A percentile compares a stretch with the other conserved stretches of the same genome.
phyloP scores from a whole-genome alignment of 2,888 invertebrate genomes.

The Agonopterix subpropinquella region DNA sequence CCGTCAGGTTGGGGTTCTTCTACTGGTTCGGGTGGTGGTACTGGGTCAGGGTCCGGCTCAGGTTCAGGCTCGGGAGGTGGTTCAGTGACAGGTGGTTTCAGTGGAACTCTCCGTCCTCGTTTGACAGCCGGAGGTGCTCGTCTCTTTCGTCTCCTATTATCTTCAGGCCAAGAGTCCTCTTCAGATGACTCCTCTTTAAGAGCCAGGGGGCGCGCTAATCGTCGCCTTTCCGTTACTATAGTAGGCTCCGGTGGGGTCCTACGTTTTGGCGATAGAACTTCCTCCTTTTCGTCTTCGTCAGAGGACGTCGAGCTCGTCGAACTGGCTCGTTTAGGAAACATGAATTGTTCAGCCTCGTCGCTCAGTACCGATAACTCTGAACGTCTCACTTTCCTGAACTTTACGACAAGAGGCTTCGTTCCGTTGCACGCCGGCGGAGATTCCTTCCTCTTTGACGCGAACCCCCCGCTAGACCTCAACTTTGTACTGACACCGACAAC shows the following conservation, averaged over 20 bases:
- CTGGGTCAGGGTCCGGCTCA: conserved; percentile 1
- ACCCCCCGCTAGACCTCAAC: conserved; percentile 76
- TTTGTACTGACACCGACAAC: conserved; percentile 83
- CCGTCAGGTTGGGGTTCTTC: conserved; percentile 10
- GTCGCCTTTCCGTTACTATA: conserved; percentile 45
- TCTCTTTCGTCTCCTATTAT: conserved; percentile 42
- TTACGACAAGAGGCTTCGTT: conserved; percentile 78
- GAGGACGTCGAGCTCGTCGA: conserved; percentile 70
- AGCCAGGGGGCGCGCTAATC: conserved; percentile 55
- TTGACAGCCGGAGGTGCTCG: conserved; percentile 30
- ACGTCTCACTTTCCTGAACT: conserved; percentile 83
- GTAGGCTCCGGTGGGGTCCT: conserved; percentile 44
- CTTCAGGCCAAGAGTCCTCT: conserved; percentile 63
- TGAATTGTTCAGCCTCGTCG: conserved; percentile 91
- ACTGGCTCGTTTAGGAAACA: conserved; percentile 85
- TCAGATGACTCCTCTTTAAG: conserved; percentile 66
- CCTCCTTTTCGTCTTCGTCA: conserved; percentile 70
- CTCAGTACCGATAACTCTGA: conserved; percentile 85
- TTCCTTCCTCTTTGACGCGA: conserved; percentile 43
- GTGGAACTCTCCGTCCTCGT: conserved; percentile 27
- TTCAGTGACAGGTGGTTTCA: conserved; percentile 19
- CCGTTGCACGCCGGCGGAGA: conserved; percentile 72
- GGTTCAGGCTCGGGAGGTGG: conserved; percentile 17
- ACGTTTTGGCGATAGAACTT: conserved; percentile 45
- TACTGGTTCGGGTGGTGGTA: conserved; percentile 14